Evolutionary conservation across 2,888 invertebrate species (phyloP), one percentile per base, ranked within the genome.

Genomic region (Charanyca ferruginea): DNA sequence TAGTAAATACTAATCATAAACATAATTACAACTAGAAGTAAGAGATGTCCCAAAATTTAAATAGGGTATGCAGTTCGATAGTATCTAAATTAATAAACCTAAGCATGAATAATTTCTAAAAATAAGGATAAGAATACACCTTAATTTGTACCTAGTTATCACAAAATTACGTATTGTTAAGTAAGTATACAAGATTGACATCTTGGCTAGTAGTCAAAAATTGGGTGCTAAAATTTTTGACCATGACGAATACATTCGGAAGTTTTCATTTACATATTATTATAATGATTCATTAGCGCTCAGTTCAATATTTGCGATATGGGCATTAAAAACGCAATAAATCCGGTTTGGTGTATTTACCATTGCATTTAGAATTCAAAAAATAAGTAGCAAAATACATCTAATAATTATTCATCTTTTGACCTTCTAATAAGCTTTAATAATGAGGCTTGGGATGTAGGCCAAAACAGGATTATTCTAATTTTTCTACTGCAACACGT

Each of bases 121-220:
- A 32, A 9, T 8, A 0, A 28, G 0, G 11, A 32, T 11, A 32
- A 32, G 32, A 11, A 3, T 32, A 3, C 9, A 25, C 32, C 9
- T 32, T 23, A 13, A 13, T 13, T 13, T 32, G 1, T 20, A 20
- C 32, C 32, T 32, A 2, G 18, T 38, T n/a, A n/a, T n/a, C n/a
- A n/a, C n/a, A n/a, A n/a, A n/a, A n/a, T n/a, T n/a, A n/a, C n/a
- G n/a, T n/a, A n/a, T n/a, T n/a, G n/a, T n/a, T n/a, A n/a, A n/a
- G n/a, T n/a, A n/a, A n/a, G n/a, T n/a, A n/a, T 62, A n/a, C 28
- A 45, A 73, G 72, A 82, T 81, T 80, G 74, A 81, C 71, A 62
- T 81, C 53, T 85, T 92, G 91, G 90, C 86, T 41, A 18, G n/a
- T 20, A 54, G 81, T 91, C 91, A 92, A 86, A 59, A 28, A 32